phyloP scores from a whole-genome alignment of 2,797 vertebrate species.

The Clamator glandarius region DNA sequence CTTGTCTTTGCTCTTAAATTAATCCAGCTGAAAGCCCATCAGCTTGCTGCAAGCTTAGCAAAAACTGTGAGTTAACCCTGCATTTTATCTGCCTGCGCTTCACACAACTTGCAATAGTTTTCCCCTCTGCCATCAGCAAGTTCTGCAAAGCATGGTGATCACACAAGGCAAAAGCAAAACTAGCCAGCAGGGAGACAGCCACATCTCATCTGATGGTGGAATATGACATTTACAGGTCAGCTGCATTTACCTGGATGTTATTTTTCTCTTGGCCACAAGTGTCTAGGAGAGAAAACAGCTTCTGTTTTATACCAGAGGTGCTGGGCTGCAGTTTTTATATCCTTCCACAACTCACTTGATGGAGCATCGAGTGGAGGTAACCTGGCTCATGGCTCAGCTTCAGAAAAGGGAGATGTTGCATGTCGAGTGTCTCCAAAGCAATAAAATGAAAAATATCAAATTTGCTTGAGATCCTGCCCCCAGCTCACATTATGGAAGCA shows the following conservation, averaged over 20 bases:
- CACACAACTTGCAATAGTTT: background rate
- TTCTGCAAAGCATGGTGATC: background rate
- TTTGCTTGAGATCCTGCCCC: background rate
- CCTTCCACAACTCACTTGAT: background rate
- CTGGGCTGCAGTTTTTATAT: background rate
- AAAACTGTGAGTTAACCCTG: background rate
- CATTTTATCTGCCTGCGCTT: background rate
- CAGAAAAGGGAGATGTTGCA: background rate
- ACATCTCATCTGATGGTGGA: background rate
- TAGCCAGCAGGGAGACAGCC: background rate
- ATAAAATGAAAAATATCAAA: background rate
- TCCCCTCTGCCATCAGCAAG: background rate
- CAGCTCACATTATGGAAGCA: background rate
- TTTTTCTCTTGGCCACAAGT: background rate
- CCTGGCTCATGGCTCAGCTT: background rate
- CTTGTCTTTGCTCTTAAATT: background rate
- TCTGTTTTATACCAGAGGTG: background rate
- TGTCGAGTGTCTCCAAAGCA: background rate
- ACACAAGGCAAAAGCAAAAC: background rate
- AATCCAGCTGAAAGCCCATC: background rate
- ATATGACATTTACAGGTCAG: background rate
- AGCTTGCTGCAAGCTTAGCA: background rate
- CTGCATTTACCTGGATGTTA: background rate
- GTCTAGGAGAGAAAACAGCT: background rate
- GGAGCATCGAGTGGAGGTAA: background rate